Base-by-base conservation (phyloP, 2,113 vertebrate species). In the Seriola dumerili region DNA sequence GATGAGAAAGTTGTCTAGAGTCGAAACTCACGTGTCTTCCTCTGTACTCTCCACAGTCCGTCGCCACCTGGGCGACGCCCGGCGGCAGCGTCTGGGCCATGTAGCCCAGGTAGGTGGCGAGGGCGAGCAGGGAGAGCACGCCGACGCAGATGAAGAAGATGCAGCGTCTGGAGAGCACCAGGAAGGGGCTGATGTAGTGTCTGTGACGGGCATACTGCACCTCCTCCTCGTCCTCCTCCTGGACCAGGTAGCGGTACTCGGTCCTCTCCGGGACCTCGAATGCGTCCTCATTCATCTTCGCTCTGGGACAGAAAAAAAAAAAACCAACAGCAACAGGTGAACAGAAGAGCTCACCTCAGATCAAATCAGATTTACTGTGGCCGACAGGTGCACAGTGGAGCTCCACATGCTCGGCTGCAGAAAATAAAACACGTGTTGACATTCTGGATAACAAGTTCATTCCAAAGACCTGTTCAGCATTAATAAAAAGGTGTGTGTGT, bases 231-330 rank as follows among this genome's bases (percentile, higher is more conserved):
- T 80, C 92, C 14, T 95, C 95, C 8, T 95, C 95, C 83, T 95
- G 95, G 16, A 96, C 95, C 83, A 96, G 91, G 86, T 96, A 95
- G 2, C 92, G 94, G 84, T 95, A 95, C 93, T 96, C 95, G 0
- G 73, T 90, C 87, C 94, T 90, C 68, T 88, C 93, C 0, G 90
- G 81, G 80, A 93, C 93, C 82, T 94, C 94, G 29, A 90, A 96
- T 0, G 63, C 89, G 23, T 96, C 95, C 34, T 96, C 94, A 82
- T 80, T 93, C 95, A 96, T 96, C 87, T 88, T 93, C 62, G 9
- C 54, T 85, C 89, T 93, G 69, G 29, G 23, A 76, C 5, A 12
- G 14, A n/a, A 62, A 9, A 4, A 36, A 36, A 36, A 36, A 36
- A 34, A 34, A n/a, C n/a, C 34, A 6, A 6, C 4, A 36, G 34